Evolutionary conservation across 1,140 invertebrate genomes (phyloP).

Genomic region (Drosophila triauraria): DNA sequence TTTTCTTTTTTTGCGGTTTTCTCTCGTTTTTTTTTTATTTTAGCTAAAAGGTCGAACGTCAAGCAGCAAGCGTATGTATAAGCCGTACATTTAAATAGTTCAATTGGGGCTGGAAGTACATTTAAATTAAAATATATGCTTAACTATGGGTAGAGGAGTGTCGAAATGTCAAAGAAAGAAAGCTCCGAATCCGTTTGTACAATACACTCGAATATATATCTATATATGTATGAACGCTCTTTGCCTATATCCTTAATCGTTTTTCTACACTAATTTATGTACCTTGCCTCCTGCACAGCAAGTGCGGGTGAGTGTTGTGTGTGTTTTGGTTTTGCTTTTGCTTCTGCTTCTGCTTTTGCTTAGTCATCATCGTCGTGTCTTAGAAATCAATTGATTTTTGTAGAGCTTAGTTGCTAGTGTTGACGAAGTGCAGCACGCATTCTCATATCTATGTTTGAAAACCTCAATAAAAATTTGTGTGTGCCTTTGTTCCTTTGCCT

Average conservation of each 20-base stretch:
- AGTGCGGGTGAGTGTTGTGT: conserved; percentile 34
- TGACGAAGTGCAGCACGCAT: conserved; percentile 47
- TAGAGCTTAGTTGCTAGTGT: conserved; percentile 53
- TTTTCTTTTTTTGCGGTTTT: neutral
- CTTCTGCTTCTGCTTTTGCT: conserved; percentile 58
- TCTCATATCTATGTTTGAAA: conserved; percentile 49
- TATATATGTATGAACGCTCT: conserved; percentile 34
- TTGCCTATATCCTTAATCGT: conserved; percentile 12
- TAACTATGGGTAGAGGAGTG: conserved; percentile 38
- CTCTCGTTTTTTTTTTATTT: conserved; percentile 17
- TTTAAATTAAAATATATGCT: conserved; percentile 49
- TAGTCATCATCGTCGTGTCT: conserved; percentile 54
- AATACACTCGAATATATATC: conserved; percentile 51
- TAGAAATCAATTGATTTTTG: conserved; percentile 62
- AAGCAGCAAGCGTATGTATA: conserved; percentile 64
- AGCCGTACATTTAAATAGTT: conserved; percentile 60
- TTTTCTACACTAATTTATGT: conserved; percentile 36
- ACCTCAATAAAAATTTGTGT: conserved; percentile 70
- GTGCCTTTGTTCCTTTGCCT: conserved; percentile 73
- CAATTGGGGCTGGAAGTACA: conserved; percentile 73
- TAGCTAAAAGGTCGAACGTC: conserved; percentile 36
- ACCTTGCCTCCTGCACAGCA: conserved; percentile 55
- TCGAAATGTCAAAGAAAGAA: conserved; percentile 28
- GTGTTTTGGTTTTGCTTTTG: conserved; percentile 72
- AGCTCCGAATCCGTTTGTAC: conserved; percentile 54